Percentiles rank a stretch among this genome's conserved stretches.
Conservation (phyloP, 2,113 vertebrate species). For the Hydrolagus affinis region DNA sequence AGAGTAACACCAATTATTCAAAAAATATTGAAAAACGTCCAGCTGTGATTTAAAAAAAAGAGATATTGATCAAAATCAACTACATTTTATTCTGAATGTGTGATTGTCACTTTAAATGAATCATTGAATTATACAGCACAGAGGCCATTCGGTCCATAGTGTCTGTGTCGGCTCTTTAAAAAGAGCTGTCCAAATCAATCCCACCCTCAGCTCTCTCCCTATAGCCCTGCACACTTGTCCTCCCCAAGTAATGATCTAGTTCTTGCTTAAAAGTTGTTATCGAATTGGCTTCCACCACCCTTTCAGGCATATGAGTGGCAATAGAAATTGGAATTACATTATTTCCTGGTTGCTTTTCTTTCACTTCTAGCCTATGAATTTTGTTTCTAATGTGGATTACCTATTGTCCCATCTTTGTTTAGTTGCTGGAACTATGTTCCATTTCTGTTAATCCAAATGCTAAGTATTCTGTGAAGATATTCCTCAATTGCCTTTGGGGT, state of each 20-base stretch:
- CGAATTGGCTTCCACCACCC: no score
- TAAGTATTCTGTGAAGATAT: no score
- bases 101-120: background rate
- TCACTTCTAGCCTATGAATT: background rate
- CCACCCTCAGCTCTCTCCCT: no score
- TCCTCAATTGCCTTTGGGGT: no score
- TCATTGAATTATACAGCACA: no score
- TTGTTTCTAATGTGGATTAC: background rate
- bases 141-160: no score
- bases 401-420: background rate
- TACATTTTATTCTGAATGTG: constrained; percentile 6
- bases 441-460: background rate
- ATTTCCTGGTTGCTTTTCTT: background rate
- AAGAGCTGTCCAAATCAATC: no score
- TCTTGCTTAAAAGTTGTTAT: no score
- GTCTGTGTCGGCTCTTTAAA: no score
- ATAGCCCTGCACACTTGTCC: no score
- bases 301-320: no score
- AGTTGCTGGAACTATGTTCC: background rate
- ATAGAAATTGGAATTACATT: background rate
- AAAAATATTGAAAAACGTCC: background rate
- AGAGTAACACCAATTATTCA: background rate
- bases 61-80: background rate
- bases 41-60: background rate
- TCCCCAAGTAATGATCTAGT: no score